These are phyloP conservation scores for Lissocephala sabroskyi DNA, from an alignment of 2,888 invertebrate genomes.

Conservation along the genomic window DNA sequence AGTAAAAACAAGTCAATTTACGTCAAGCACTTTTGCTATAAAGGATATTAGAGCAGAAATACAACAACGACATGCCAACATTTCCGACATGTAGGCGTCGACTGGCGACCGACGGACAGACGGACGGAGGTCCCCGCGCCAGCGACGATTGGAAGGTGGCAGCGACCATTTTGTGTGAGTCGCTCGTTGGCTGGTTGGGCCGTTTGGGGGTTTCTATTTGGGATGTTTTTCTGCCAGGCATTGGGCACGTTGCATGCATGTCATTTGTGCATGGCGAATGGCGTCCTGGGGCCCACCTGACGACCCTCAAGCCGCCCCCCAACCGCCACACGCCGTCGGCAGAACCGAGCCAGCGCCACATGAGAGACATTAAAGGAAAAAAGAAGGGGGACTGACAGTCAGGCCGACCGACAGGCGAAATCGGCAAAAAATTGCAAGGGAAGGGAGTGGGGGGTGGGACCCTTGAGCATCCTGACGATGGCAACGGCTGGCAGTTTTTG, in stretches of 20 bases:
- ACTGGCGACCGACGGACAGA: conserved; percentile 26
- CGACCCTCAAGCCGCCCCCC: no score
- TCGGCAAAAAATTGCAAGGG: no score
- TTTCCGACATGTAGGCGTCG: conserved; percentile 65
- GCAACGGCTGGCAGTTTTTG: background rate
- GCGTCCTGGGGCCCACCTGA: background rate
- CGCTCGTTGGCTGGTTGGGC: background rate
- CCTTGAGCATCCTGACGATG: no score
- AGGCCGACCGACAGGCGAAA: background rate
- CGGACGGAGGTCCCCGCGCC: background rate
- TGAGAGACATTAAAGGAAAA: conserved; percentile 7
- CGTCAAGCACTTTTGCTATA: conserved; percentile 66
- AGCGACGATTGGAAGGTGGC: conserved; percentile 7
- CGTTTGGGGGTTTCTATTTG: no score
- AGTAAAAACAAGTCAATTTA: conserved; percentile 66
- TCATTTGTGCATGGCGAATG: conserved; percentile 43
- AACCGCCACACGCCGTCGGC: conserved; percentile 11
- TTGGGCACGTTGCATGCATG: conserved; percentile 59
- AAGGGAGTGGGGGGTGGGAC: no score
- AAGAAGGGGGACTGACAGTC: background rate
- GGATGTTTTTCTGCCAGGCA: conserved; percentile 14
- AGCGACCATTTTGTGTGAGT: conserved; percentile 11
- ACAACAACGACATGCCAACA: conserved; percentile 65
- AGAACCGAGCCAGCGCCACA: conserved; percentile 37
- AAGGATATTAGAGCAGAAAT: conserved; percentile 66